Evolutionary conservation across 2,797 vertebrate species (phyloP).

Genomic region (Notolepis coatsorum): DNA sequence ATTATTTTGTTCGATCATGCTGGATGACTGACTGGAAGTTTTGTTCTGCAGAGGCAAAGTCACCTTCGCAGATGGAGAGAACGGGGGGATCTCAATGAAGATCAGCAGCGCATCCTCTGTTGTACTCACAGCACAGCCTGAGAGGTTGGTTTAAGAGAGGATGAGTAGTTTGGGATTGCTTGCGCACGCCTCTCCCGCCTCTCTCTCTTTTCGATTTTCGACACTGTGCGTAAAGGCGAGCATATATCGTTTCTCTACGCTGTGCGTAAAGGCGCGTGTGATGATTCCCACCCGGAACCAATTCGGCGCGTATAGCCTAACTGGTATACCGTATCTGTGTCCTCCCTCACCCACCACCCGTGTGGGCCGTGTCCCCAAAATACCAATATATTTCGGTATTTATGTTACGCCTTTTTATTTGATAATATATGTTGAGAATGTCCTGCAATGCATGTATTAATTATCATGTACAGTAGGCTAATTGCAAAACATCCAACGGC

Average conservation of each 20-base stretch:
- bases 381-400: no score
- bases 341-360: no score
- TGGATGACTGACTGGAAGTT: slow-evolving; percentile 66
- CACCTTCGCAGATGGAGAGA: slow-evolving; percentile 19
- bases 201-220: neutral
- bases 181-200: neutral
- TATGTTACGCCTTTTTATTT: neutral
- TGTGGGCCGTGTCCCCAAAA: neutral
- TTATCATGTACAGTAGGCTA: neutral
- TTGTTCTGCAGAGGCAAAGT: slow-evolving; percentile 31
- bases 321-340: no score
- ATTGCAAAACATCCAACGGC: no score
- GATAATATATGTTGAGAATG: neutral
- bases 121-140: slow-evolving; percentile 44
- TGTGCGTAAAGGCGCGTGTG: neutral
- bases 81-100: slow-evolving; percentile 21
- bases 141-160: slow-evolving; percentile 70
- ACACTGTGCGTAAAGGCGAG: slow-evolving; percentile 20
- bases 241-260: neutral
- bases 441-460: neutral
- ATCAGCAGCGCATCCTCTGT: slow-evolving; percentile 54
- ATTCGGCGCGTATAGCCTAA: slow-evolving; percentile 23
- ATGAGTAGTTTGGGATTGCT: slow-evolving; percentile 23
- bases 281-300: neutral
- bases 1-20: slow-evolving; percentile 58